Percentiles rank a stretch among this genome's conserved stretches.
These are phyloP conservation scores for Autographa pulchrina DNA, from an alignment of 2,888 invertebrate species.

Conservation along the genomic window DNA sequence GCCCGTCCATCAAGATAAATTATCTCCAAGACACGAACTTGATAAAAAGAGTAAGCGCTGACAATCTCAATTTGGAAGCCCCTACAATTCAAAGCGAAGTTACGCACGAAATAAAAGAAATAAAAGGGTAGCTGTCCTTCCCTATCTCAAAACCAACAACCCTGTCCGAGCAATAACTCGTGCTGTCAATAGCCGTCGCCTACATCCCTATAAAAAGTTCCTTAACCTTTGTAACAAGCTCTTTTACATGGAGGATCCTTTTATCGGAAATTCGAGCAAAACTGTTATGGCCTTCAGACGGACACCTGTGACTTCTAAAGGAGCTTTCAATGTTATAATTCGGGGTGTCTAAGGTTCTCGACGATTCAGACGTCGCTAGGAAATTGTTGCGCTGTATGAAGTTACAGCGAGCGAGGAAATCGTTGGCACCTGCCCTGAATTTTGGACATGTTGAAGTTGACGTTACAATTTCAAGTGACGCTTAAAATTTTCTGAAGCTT, in stretches of 20 bases:
- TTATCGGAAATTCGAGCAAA: constrained; percentile 54
- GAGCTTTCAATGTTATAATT: constrained; percentile 34
- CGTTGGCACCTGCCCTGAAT: constrained; percentile 6
- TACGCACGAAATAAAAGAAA: constrained; percentile 4
- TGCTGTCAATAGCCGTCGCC: constrained; percentile 33
- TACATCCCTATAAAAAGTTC: constrained; percentile 47
- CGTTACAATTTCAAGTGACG: constrained; percentile 4
- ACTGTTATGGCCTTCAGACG: constrained; percentile 52
- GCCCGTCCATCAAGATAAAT: not conserved
- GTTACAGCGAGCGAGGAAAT: constrained; percentile 11
- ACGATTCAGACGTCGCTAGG: constrained; percentile 14
- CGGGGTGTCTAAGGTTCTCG: constrained; percentile 21
- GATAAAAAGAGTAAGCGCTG: constrained; percentile 2
- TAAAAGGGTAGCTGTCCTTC: constrained; percentile 7
- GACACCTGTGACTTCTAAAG: constrained; percentile 58
- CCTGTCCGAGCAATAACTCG: constrained; percentile 29
- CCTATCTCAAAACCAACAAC: not conserved
- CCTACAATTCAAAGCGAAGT: constrained; percentile 6
- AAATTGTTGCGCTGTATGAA: constrained; percentile 17
- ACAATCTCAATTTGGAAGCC: constrained; percentile 3
- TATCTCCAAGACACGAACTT: not conserved
- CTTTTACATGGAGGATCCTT: constrained; percentile 38
- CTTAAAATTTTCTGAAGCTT: not conserved
- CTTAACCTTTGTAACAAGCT: constrained; percentile 23
- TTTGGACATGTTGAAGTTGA: not conserved